Conservation (phyloP, 2,797 vertebrate genomes). For the Otolemur crassicaudatus region DNA sequence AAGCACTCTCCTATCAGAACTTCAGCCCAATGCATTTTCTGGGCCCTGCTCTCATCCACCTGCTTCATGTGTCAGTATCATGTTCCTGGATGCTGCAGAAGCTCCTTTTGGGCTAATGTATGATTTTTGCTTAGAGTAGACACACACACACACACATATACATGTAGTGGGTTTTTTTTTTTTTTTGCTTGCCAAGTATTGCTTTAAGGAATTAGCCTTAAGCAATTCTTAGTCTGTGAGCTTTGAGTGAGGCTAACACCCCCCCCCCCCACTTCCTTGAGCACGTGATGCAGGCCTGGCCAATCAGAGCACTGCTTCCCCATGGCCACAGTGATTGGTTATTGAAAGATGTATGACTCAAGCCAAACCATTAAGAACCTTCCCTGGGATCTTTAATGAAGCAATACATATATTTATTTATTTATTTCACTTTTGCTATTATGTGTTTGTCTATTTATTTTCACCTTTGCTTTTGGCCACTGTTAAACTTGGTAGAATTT, state of each 20-base stretch:
- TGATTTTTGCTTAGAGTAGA: background rate
- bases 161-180: too few species aligned
- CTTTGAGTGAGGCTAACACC: background rate
- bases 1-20: background rate
- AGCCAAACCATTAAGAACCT: background rate
- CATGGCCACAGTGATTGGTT: background rate
- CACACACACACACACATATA: background rate
- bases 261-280: background rate
- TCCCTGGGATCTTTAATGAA: background rate
- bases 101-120: background rate
- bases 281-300: background rate
- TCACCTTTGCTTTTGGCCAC: background rate
- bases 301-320: background rate
- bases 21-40: background rate
- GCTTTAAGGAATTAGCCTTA: background rate
- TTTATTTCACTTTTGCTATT: background rate
- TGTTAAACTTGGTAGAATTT: background rate
- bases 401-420: background rate
- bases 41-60: background rate
- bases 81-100: background rate
- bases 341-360: background rate
- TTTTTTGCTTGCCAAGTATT: background rate
- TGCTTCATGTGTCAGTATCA: background rate
- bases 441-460: background rate
- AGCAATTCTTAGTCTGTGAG: background rate